Evolutionary conservation across 1,140 invertebrate species (phyloP).

Genomic region (Bombus superbus): DNA sequence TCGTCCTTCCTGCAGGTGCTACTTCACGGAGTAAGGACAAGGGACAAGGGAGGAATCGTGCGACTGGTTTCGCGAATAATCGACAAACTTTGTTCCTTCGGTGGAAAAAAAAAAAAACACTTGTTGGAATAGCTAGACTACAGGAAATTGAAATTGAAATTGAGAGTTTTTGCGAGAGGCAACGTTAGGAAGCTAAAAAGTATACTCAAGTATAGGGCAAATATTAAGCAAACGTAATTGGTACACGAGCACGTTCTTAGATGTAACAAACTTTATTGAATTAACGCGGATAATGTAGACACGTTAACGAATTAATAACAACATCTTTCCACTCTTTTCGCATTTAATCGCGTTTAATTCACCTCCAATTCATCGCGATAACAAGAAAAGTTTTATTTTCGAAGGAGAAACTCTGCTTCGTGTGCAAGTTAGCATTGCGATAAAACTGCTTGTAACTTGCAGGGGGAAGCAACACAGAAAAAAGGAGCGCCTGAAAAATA

Average conservation of each 20-base stretch:
- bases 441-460: background rate
- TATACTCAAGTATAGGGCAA: no score
- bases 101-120: no score
- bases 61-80: constrained; percentile 3
- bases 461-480: background rate
- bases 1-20: constrained; percentile 41
- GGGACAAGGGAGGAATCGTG: background rate
- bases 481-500: background rate
- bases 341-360: background rate
- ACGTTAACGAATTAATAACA: background rate
- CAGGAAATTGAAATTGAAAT: background rate
- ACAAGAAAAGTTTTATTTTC: no score
- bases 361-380: background rate
- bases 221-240: background rate
- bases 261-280: background rate
- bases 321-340: background rate
- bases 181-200: no score
- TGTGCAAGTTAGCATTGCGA: background rate
- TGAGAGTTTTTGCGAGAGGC: no score
- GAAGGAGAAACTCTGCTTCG: background rate
- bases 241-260: background rate
- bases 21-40: background rate
- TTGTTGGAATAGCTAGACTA: background rate
- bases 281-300: background rate
- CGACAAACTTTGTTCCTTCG: background rate